These are phyloP conservation scores for Sipha flava DNA, from an alignment of 1,140 invertebrate species.

Conservation along the genomic window DNA sequence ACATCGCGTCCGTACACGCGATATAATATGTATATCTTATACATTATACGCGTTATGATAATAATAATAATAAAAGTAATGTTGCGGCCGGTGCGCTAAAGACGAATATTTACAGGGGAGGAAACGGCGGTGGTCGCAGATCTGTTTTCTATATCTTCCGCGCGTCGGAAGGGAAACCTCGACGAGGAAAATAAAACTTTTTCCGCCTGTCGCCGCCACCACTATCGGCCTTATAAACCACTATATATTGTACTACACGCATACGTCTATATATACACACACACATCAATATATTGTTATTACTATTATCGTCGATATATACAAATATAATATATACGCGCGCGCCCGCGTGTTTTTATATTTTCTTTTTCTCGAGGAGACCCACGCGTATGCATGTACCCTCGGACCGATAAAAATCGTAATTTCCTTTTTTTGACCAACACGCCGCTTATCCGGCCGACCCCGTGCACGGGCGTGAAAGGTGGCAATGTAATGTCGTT, in stretches of 20 bases:
- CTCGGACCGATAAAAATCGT: neutral
- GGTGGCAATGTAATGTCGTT: no score
- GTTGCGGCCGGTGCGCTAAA: neutral
- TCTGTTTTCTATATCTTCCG: no score
- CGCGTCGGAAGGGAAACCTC: no score
- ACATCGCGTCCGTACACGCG: no score
- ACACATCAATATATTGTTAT: no score
- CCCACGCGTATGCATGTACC: no score
- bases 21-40: neutral
- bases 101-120: neutral
- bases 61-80: neutral
- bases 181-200: neutral
- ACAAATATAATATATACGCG: neutral
- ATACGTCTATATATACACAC: no score
- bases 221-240: no score
- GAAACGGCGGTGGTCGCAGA: no score
- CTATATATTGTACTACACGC: no score
- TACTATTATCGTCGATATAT: neutral
- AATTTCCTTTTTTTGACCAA: conserved; percentile 14
- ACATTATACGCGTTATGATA: neutral
- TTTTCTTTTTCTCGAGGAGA: neutral
- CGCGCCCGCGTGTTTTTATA: no score
- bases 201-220: neutral
- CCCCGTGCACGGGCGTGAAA: no score
- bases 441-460: neutral